Percentiles rank a stretch among this genome's conserved stretches.
Conservation (phyloP, 2,888 invertebrate species). For the Xestia xanthographa region DNA sequence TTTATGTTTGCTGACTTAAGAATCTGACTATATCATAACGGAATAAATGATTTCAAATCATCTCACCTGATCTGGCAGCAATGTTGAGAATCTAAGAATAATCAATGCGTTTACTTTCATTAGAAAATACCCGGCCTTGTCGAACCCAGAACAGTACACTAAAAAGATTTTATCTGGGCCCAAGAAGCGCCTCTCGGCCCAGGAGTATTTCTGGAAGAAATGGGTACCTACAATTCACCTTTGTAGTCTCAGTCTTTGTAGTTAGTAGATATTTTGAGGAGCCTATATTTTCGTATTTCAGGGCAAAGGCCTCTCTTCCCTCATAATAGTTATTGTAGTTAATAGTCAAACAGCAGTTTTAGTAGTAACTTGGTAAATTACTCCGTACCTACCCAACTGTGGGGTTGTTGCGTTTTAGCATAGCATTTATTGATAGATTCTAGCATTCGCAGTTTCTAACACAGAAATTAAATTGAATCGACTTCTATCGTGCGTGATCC, state of each 20-base stretch:
- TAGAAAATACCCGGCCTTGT: conserved; percentile 82
- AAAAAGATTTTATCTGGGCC: conserved; percentile 79
- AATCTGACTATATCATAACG: not conserved
- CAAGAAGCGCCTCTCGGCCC: conserved; percentile 84
- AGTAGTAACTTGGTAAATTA: not conserved
- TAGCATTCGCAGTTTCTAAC: not conserved
- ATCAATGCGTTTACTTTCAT: conserved; percentile 46
- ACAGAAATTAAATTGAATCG: not conserved
- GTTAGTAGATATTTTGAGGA: not conserved
- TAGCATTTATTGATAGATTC: not conserved
- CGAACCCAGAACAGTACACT: conserved; percentile 77
- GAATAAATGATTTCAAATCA: not conserved
- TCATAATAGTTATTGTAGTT: not conserved
- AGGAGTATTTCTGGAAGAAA: conserved; percentile 88
- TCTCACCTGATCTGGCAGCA: not conserved
- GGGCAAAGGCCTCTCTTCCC: not conserved
- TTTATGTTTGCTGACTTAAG: not conserved
- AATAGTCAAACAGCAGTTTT: conserved; percentile 1
- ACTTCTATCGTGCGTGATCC: not conserved
- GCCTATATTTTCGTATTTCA: not conserved
- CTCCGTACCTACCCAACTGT: not conserved
- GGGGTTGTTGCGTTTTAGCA: not conserved
- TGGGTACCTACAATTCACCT: conserved; percentile 76
- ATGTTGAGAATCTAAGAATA: conserved; percentile 9
- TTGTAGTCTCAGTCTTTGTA: conserved; percentile 35